Evolutionary conservation across 2,113 vertebrate genomes (phyloP).

Genomic region (Kryptolebias marmoratus): DNA sequence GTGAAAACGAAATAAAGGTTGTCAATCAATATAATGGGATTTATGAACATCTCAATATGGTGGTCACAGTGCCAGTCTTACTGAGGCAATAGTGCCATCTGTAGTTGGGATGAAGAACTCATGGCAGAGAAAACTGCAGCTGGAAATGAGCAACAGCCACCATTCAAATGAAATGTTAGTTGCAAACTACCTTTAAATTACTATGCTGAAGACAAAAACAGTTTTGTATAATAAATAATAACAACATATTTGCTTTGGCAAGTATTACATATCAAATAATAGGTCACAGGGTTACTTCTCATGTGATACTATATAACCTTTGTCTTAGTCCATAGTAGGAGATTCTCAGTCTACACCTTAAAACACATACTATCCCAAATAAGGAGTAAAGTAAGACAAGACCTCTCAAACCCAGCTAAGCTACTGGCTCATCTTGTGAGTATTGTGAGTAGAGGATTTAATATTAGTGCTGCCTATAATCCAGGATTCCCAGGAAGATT

Average conservation of each 20-base stretch:
- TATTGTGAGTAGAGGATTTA: constrained; percentile 43
- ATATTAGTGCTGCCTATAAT: constrained; percentile 60
- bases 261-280: background rate
- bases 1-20: constrained; percentile 55
- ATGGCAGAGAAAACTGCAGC: background rate
- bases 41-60: constrained; percentile 34
- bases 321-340: constrained; percentile 3
- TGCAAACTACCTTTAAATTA: constrained; percentile 18
- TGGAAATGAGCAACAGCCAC: background rate
- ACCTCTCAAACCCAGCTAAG: constrained; percentile 45
- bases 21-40: constrained; percentile 67
- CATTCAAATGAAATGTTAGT: constrained; percentile 21
- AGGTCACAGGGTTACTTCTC: constrained; percentile 12
- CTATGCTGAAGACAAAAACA: constrained; percentile 35
- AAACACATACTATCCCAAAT: constrained; percentile 3
- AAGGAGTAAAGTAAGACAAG: constrained; percentile 10
- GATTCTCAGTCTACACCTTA: constrained; percentile 11
- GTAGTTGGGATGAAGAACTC: constrained; percentile 71
- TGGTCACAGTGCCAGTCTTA: constrained; percentile 23
- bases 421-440: constrained; percentile 38
- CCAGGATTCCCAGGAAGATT: constrained; percentile 63
- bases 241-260: background rate
- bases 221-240: constrained; percentile 39
- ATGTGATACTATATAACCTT: background rate
- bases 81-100: constrained; percentile 82